Evolutionary conservation across 2,797 vertebrate species (phyloP).

Genomic region (Paguma larvata): DNA sequence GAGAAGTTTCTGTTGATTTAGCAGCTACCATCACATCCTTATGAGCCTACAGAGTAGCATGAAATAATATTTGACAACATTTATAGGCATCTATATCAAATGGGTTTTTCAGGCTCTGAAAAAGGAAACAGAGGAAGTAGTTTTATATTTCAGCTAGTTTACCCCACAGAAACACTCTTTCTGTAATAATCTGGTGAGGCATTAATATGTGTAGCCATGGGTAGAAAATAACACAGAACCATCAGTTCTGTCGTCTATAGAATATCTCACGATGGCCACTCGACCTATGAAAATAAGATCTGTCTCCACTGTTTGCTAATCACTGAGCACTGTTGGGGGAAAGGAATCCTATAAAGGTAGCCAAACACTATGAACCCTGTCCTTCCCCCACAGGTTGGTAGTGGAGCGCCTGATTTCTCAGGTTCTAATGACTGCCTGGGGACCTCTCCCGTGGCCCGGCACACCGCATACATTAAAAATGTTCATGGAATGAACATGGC

Average conservation of each 20-base stretch:
- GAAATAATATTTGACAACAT: constrained; percentile 5
- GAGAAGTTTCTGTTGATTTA: not conserved
- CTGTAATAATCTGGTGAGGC: constrained; percentile 74
- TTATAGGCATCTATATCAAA: not conserved
- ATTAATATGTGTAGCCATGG: constrained; percentile 79
- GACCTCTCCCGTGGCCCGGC: not conserved
- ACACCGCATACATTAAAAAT: not conserved
- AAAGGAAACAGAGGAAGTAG: not conserved
- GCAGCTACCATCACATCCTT: not conserved
- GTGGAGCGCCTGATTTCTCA: constrained; percentile 44
- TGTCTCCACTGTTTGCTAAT: constrained; percentile 75
- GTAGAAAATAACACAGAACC: constrained; percentile 72
- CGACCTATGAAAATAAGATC: constrained; percentile 73
- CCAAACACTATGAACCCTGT: constrained; percentile 37
- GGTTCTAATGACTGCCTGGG: not conserved
- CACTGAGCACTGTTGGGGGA: constrained; percentile 58
- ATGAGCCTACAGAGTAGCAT: not conserved
- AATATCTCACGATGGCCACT: constrained; percentile 69
- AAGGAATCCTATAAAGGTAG: constrained; percentile 59
- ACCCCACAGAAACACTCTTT: not conserved
- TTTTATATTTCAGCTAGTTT: constrained; percentile 29
- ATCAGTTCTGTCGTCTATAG: constrained; percentile 72
- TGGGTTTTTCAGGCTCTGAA: not conserved
- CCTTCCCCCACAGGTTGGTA: constrained; percentile 54
- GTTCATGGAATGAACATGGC: not conserved